These are phyloP conservation scores for Willowsia nigromaculata DNA, from an alignment of 2,888 invertebrate species.

Conservation along the genomic window DNA sequence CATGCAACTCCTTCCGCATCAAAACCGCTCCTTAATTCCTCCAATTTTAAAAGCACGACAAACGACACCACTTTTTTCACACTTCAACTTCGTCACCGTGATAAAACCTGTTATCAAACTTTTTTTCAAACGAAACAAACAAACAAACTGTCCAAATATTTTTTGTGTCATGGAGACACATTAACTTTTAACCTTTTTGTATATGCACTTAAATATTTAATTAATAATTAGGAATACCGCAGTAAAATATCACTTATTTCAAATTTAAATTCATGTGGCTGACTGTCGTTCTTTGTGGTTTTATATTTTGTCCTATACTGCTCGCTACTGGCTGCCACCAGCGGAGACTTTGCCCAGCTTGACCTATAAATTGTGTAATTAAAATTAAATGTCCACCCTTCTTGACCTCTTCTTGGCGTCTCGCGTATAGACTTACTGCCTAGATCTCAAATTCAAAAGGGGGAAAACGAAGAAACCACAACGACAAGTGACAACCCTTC, in stretches of 20 bases:
- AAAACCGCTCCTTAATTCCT: neutral
- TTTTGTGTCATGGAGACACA: neutral
- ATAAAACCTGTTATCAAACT: neutral
- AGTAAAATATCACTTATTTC: neutral
- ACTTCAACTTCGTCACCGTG: neutral
- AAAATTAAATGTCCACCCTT: neutral
- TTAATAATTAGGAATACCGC: neutral
- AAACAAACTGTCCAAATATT: neutral
- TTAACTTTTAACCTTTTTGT: neutral
- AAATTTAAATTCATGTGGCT: neutral
- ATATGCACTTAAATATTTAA: neutral
- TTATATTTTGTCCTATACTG: neutral
- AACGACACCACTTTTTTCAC: neutral
- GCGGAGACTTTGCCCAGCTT: slow-evolving; percentile 10
- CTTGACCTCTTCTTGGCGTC: neutral
- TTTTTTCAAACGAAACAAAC: neutral
- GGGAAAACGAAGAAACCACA: neutral
- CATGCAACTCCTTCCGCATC: neutral
- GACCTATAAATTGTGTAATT: neutral
- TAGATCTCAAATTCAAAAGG: slow-evolving; percentile 26
- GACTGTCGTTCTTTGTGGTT: neutral
- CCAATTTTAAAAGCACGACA: too few species aligned
- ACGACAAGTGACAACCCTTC: neutral
- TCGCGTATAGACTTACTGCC: neutral
- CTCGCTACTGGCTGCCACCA: slow-evolving; percentile 24